Conservation (phyloP, 2,797 vertebrate genomes). For the Brachymystax lenok region DNA sequence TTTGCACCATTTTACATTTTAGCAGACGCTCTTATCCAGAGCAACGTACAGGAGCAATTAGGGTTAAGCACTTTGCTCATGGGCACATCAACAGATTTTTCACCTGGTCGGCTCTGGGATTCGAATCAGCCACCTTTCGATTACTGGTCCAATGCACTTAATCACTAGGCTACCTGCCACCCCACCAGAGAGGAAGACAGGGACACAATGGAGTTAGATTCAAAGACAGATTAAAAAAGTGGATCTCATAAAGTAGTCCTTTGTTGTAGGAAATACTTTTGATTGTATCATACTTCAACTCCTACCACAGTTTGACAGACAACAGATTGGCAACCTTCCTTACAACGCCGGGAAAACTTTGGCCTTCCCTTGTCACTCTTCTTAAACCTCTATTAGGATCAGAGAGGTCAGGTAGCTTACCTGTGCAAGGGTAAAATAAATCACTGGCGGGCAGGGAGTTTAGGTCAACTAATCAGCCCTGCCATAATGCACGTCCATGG, state of each 20-base stretch:
- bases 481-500: slow-evolving; percentile 66
- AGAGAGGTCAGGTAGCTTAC: slow-evolving; percentile 49
- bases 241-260: slow-evolving; percentile 25
- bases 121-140: too few relatives aligned
- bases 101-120: too few relatives aligned
- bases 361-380: slow-evolving; percentile 39
- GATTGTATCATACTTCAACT: slow-evolving; percentile 7
- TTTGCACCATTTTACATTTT: slow-evolving; percentile 10
- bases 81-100: too few relatives aligned
- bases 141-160: too few relatives aligned
- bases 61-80: too few relatives aligned
- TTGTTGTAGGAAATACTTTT: slow-evolving; percentile 26
- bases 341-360: too few relatives aligned
- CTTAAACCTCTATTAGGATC: slow-evolving; percentile 35
- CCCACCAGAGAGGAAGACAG: slow-evolving; percentile 32
- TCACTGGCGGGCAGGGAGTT: slow-evolving; percentile 63
- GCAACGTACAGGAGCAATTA: too few relatives aligned
- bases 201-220: slow-evolving; percentile 38
- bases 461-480: slow-evolving; percentile 76
- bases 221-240: slow-evolving; percentile 31
- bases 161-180: too few relatives aligned
- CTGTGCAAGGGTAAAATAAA: slow-evolving; percentile 66
- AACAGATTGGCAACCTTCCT: too few relatives aligned
- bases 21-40: too few relatives aligned
- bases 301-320: too few relatives aligned